Conservation (phyloP, 2,113 vertebrate species). For the Pimephales promelas region DNA sequence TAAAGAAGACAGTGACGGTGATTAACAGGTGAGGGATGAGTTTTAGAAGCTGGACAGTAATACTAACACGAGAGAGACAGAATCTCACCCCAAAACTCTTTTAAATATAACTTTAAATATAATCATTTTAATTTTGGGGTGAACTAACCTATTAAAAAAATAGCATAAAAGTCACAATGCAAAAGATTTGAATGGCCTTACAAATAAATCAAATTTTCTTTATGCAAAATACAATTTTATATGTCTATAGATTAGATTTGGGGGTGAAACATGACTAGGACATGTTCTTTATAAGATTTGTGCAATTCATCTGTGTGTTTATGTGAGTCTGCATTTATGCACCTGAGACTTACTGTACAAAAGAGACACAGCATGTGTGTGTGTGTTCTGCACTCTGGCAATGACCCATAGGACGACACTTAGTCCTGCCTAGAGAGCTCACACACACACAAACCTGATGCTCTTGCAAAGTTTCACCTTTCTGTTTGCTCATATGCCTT, state of each 20-base stretch:
- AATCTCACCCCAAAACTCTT: background rate
- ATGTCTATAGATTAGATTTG: background rate
- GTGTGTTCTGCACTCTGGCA: conserved; percentile 24
- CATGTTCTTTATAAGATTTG: background rate
- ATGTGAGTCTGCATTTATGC: conserved; percentile 5
- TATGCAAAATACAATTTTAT: background rate
- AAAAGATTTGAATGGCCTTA: background rate
- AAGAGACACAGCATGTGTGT: conserved; percentile 28
- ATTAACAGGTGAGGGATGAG: background rate
- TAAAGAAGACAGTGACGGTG: background rate
- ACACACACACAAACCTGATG: background rate
- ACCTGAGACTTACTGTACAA: background rate
- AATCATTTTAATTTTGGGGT: too few species aligned
- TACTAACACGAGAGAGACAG: background rate
- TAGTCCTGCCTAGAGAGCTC: background rate
- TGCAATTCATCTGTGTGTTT: background rate
- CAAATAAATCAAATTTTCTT: background rate
- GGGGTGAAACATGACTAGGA: background rate
- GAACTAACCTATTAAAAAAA: background rate
- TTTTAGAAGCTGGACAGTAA: conserved; percentile 12
- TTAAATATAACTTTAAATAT: too few species aligned
- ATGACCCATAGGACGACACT: background rate
- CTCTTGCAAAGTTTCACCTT: conserved; percentile 12
- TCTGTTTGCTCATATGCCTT: conserved; percentile 13
- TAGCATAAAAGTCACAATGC: background rate